phyloP scores from a whole-genome alignment of 1,140 invertebrate genomes.

The Anastatus disparis region DNA sequence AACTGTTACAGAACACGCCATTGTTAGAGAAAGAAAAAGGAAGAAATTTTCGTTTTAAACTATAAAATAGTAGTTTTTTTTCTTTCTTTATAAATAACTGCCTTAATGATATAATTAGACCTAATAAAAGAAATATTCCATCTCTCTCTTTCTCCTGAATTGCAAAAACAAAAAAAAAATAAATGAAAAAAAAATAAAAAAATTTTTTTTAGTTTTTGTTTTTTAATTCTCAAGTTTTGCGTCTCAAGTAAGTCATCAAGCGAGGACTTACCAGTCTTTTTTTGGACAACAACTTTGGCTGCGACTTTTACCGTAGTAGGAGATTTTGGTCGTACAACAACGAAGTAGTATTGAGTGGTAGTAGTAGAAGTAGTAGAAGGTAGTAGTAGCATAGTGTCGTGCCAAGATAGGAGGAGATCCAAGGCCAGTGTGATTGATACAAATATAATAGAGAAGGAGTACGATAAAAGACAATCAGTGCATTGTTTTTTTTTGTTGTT shows the following conservation, averaged over 20 bases:
- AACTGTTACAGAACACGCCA: constrained; percentile 47
- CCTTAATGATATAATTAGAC: not conserved
- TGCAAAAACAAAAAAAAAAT: too few relatives aligned
- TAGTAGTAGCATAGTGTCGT: constrained; percentile 68
- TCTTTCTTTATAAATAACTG: constrained; percentile 9
- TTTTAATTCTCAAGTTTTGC: constrained; percentile 50
- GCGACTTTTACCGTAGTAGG: constrained; percentile 59
- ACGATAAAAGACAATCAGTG: constrained; percentile 67
- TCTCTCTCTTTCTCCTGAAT: constrained; percentile 36
- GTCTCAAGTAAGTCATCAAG: constrained; percentile 66
- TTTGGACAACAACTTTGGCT: constrained; percentile 71
- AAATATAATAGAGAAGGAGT: constrained; percentile 68
- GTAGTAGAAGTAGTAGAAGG: constrained; percentile 60
- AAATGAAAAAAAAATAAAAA: constrained; percentile 14
- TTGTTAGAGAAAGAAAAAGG: constrained; percentile 42
- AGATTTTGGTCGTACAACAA: constrained; percentile 64
- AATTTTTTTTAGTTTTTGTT: constrained; percentile 42
- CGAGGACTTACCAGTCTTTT: constrained; percentile 71
- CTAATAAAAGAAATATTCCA: not conserved
- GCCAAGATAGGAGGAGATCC: constrained; percentile 68
- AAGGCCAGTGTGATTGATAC: constrained; percentile 69
- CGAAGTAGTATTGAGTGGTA: constrained; percentile 67
- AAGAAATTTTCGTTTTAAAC: constrained; percentile 5
- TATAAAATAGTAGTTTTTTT: not conserved
- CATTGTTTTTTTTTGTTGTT: constrained; percentile 41